Percentiles rank a stretch among this genome's conserved stretches.
These are phyloP conservation scores for Actinernus sp. DNA, from an alignment of 92 coral and sea anemone genomes.

Conservation along the genomic window DNA sequence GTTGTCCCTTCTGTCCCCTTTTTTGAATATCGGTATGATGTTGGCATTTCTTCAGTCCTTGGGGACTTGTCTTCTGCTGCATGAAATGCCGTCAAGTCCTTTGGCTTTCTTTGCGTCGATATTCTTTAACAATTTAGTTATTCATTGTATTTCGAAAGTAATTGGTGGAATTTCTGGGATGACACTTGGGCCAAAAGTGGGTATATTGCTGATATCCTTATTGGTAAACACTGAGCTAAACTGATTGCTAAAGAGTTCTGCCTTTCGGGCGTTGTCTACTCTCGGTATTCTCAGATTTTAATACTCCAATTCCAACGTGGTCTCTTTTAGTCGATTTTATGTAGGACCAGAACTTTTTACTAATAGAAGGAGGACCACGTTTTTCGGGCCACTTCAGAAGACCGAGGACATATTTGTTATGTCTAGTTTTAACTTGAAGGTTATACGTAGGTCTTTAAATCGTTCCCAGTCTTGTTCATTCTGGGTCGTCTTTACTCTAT, in stretches of 20 bases:
- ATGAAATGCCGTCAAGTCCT: too few species aligned
- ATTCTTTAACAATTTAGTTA: too few species aligned
- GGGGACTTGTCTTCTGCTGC: too few species aligned
- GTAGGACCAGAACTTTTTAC: conserved; percentile 57
- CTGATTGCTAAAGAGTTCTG: conserved; percentile 43
- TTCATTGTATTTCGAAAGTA: too few species aligned
- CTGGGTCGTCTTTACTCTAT: conserved; percentile 35
- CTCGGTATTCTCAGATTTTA: conserved; percentile 20
- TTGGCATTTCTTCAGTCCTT: too few species aligned
- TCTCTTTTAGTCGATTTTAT: conserved; percentile 55
- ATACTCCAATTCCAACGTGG: conserved; percentile 50
- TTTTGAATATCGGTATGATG: too few species aligned
- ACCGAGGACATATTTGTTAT: neutral
- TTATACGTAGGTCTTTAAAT: conserved; percentile 38
- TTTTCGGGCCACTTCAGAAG: neutral
- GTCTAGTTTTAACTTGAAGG: conserved; percentile 20
- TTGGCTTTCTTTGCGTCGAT: too few species aligned
- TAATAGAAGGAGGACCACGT: conserved; percentile 20
- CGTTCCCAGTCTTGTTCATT: conserved; percentile 34
- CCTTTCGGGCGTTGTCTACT: conserved; percentile 39
- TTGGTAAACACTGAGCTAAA: too few species aligned
- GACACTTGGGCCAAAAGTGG: too few species aligned
- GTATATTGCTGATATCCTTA: too few species aligned
- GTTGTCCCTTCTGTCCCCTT: too few species aligned
- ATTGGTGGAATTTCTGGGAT: too few species aligned